Evolutionary conservation across 2,888 invertebrate genomes (phyloP), one percentile per base, ranked within the genome.

Genomic region (Caenorhabditis sp.): DNA sequence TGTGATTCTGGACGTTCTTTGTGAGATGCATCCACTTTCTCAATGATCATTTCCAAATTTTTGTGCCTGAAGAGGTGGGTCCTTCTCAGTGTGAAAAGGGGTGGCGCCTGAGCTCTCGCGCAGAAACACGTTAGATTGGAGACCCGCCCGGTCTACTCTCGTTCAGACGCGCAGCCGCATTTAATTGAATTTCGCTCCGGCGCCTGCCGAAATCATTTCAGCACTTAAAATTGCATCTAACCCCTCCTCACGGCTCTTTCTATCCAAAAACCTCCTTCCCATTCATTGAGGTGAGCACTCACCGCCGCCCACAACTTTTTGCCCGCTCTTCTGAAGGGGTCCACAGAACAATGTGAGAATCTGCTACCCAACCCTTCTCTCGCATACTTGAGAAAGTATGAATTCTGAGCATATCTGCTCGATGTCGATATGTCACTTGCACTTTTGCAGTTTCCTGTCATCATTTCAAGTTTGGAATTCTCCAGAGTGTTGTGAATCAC

Each of bases 131-230:
- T 71, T 62, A 71, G 71, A 71, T 71, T 62, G 70, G 53, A 9
- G 59, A 48, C 58, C 52, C 58, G 58, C 58, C 58, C 68, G 52
- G 58, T 68, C 53, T 63, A 22, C 26, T 70, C 46, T 70, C 56
- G 71, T 61, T 71, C 61, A 71, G 71, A 55, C 61, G 37, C 53
- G 70, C 62, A 62, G 71, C 32, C 61, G 48, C 65, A 58, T 68
- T 75, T 75, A 75, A 75, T 75, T 75, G 75, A 75, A 75, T 75
- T 75, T 75, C 68, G 74, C 53, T 63, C 56, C 63, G 63, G 72
- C 52, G 73, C 65, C 73, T 65, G 75, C 53, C 75, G 68, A 75
- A 74, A 74, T 66, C 66, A 74, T 66, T 74, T 74, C 66, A 55
- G 74, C 74, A 74, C 74, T 66, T 65, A 66, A 73, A 73, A 62